A percentile compares a stretch with the other conserved stretches of the same genome.
These are phyloP conservation scores for Bufo bufo DNA, from an alignment of 2,113 vertebrate species.

Conservation along the genomic window DNA sequence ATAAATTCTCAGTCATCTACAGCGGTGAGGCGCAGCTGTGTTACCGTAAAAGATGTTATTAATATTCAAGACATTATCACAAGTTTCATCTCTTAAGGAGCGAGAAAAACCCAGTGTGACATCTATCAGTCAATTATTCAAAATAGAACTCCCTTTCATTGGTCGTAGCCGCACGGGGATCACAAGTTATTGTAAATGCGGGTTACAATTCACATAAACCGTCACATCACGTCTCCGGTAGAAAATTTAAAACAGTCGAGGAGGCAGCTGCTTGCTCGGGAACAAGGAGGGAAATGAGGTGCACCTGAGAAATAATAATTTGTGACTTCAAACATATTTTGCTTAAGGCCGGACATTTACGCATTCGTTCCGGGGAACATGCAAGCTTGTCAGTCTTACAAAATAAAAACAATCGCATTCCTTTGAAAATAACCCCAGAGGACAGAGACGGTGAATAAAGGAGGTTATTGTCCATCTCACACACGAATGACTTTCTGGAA, in stretches of 20 bases:
- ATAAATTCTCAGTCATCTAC: not conserved
- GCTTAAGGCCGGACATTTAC: slow-evolving; percentile 50
- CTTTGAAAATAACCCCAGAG: slow-evolving; percentile 27
- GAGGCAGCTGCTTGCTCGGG: slow-evolving; percentile 10
- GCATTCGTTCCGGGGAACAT: slow-evolving; percentile 49
- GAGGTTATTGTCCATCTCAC: slow-evolving; percentile 46
- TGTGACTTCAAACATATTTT: slow-evolving; percentile 60
- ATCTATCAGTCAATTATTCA: slow-evolving; percentile 46
- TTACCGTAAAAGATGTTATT: slow-evolving; percentile 27
- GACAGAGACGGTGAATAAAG: slow-evolving; percentile 7
- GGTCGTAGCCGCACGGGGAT: slow-evolving; percentile 51
- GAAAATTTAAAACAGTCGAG: slow-evolving; percentile 44
- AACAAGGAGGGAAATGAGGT: slow-evolving; percentile 45
- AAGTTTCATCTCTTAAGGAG: slow-evolving; percentile 40
- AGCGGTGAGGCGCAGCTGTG: not conserved
- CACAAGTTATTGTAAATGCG: slow-evolving; percentile 55
- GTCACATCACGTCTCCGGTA: slow-evolving; percentile 18
- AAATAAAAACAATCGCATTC: slow-evolving; percentile 48
- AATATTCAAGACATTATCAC: slow-evolving; percentile 46
- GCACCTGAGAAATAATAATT: slow-evolving; percentile 53
- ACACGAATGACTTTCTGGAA: slow-evolving; percentile 33
- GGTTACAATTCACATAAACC: slow-evolving; percentile 61
- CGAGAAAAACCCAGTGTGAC: slow-evolving; percentile 26
- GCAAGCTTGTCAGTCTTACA: slow-evolving; percentile 38
- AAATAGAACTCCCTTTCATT: slow-evolving; percentile 60